These are phyloP conservation scores for Mobula hypostoma DNA, from an alignment of 2,113 vertebrate species.

Conservation along the genomic window DNA sequence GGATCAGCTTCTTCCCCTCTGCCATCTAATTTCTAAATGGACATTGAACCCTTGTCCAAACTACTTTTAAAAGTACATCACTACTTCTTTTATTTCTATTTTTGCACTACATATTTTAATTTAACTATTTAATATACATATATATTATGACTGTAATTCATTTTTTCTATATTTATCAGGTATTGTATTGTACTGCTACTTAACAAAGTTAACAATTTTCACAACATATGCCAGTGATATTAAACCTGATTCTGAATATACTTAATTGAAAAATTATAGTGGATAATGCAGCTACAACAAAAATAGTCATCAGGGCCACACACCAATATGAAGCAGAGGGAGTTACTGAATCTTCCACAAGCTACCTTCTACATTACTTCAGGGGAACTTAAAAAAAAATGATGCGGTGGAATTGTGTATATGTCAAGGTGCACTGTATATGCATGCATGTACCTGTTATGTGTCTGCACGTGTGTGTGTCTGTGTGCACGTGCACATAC, in stretches of 20 bases:
- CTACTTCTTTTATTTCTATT: too few relatives aligned
- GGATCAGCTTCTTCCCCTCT: too few relatives aligned
- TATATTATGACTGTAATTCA: too few relatives aligned
- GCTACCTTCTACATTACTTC: neutral
- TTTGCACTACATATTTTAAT: too few relatives aligned
- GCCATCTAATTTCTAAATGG: too few relatives aligned
- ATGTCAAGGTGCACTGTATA: neutral
- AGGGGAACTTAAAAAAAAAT: neutral
- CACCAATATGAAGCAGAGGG: neutral
- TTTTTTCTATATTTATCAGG: too few relatives aligned
- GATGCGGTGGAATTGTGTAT: neutral
- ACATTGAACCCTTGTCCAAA: too few relatives aligned
- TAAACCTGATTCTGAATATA: neutral
- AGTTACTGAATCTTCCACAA: neutral
- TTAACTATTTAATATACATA: too few relatives aligned
- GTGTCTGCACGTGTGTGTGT: neutral
- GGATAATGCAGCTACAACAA: neutral
- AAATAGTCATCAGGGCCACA: neutral
- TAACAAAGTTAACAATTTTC: too few relatives aligned
- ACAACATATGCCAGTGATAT: too few relatives aligned
- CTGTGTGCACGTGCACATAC: neutral
- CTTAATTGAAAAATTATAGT: neutral
- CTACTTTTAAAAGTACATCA: too few relatives aligned
- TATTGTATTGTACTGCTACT: too few relatives aligned
- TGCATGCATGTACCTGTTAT: neutral